Evolutionary conservation across 2,113 vertebrate genomes (phyloP), one percentile per base, ranked within the genome.

Genomic region (Mus pahari): DNA sequence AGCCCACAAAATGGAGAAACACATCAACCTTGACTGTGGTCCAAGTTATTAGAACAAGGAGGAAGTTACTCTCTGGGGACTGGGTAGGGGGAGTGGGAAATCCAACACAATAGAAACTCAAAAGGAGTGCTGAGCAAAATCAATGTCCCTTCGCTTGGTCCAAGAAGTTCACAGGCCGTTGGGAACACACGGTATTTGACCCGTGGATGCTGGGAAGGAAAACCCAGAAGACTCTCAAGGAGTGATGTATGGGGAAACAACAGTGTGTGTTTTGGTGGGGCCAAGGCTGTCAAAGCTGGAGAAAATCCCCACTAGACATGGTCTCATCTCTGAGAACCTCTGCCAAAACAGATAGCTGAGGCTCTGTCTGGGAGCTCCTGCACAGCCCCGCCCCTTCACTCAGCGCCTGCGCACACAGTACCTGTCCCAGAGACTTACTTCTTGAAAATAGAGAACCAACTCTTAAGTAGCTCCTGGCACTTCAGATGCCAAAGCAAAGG

Each of bases 331-430:
- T 92, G 96, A 98, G 97, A 98, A 98, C 92, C 97, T 96, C 97
- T 98, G 98, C 98, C 99, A 99, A 98, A 98, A 98, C 98, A 99
- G 98, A 99, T 99, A 99, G 98, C 98, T 97, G 98, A 98, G 98
- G 98, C 97, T 98, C 97, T 98, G 98, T 98, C 98, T 95, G 98
- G 97, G 98, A 98, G 97, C 98, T 97, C 98, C 98, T 97, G 92
- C 95, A 94, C 97, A 98, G 97, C 92, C 93, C 96, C 66, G 96
- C 97, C 98, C 98, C 98, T 98, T 98, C 98, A 95, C 79, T 94
- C 89, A 91, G 98, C 98, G 96, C 97, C 95, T 96, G 98, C 98
- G 91, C 98, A 98, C 98, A 98, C 98, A 98, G 98, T 99, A 98
- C 96, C 98, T 93, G 89, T 98, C 98, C 96, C 91, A 97, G 97